Conservation (phyloP, 2,888 invertebrate species). For the Troilus luridus region DNA sequence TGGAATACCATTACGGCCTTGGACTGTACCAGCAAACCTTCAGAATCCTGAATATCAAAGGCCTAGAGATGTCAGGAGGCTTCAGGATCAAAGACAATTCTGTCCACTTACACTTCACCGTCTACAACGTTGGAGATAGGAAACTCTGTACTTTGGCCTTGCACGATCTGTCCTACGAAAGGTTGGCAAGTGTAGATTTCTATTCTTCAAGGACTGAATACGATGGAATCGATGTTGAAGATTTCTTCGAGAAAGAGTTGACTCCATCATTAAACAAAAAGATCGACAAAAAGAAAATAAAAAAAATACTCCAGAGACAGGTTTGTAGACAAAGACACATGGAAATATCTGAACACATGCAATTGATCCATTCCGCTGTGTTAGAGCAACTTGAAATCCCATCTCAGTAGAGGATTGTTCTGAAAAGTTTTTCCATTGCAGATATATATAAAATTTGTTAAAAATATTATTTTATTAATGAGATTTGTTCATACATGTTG, state of each 20-base stretch:
- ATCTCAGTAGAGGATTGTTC: background rate
- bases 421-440: too few relatives aligned
- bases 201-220: background rate
- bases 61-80: background rate
- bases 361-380: background rate
- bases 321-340: background rate
- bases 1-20: background rate
- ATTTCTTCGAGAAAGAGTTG: background rate
- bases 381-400: background rate
- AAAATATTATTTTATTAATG: too few relatives aligned
- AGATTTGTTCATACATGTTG: too few relatives aligned
- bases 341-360: background rate
- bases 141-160: background rate
- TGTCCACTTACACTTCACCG: background rate
- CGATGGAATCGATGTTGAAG: background rate
- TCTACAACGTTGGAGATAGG: background rate
- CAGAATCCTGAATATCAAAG: background rate
- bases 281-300: background rate
- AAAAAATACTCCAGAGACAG: background rate
- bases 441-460: too few relatives aligned
- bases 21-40: background rate
- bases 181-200: background rate
- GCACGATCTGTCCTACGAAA: background rate
- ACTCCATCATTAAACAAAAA: background rate
- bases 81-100: background rate